phyloP scores from a whole-genome alignment of 2,113 vertebrate genomes.

The Pomatostomus ruficeps region DNA sequence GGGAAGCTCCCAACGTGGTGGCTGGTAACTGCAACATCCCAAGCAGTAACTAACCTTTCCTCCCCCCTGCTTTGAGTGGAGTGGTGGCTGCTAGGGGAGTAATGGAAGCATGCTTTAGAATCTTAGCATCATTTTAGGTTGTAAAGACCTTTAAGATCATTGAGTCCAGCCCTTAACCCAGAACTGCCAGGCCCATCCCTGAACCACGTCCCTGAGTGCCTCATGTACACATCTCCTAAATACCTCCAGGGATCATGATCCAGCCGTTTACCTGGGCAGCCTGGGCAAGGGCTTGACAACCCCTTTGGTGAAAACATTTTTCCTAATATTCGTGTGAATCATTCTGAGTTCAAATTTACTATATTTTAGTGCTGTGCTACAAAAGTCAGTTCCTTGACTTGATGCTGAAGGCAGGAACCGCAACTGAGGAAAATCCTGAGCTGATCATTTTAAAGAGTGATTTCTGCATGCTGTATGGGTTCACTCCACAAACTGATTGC shows the following conservation, averaged over 20 bases:
- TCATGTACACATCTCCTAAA: not conserved
- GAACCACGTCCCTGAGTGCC: not conserved
- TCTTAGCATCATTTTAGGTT: not conserved
- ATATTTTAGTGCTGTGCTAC: not conserved
- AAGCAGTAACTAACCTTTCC: not conserved
- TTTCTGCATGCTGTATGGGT: not conserved
- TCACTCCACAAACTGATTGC: not conserved
- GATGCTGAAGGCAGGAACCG: not conserved
- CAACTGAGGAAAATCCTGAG: not conserved
- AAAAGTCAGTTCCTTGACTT: not conserved
- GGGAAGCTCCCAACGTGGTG: not conserved
- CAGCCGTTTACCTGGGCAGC: not conserved
- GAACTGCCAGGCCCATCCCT: not conserved
- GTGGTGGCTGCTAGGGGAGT: not conserved
- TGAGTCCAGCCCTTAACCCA: accelerated
- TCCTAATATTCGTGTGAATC: not conserved
- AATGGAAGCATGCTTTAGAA: not conserved
- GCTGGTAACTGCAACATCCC: not conserved
- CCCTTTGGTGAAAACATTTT: not conserved
- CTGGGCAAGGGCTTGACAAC: not conserved
- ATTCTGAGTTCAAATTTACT: not conserved
- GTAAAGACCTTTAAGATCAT: not conserved
- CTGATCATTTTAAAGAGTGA: not conserved
- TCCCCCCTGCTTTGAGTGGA: not conserved
- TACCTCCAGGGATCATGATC: not conserved